These are phyloP conservation scores for Aplysia californica DNA, from an alignment of 1,140 invertebrate genomes.

Conservation along the genomic window DNA sequence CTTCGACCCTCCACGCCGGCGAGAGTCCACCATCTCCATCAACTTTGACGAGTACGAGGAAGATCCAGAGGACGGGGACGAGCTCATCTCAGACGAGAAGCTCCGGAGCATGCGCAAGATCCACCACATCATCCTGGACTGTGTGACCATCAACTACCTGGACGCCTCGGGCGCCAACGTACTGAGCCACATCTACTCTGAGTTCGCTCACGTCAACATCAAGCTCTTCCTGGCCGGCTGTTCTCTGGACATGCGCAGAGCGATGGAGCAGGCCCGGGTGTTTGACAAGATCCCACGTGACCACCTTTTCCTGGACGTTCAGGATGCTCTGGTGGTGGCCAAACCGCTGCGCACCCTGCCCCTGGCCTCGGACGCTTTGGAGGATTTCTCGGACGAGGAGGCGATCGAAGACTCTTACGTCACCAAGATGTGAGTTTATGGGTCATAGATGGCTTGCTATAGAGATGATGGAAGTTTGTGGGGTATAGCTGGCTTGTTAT, in stretches of 20 bases:
- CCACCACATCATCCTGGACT: constrained; percentile 67
- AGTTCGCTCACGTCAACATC: constrained; percentile 58
- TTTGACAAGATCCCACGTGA: constrained; percentile 53
- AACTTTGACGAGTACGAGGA: constrained; percentile 49
- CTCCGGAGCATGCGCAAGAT: constrained; percentile 48
- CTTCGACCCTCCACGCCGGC: constrained; percentile 28
- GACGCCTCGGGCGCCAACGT: constrained; percentile 68
- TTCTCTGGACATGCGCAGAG: constrained; percentile 44
- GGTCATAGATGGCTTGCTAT: no score
- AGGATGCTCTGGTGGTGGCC: constrained; percentile 53
- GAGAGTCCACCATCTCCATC: constrained; percentile 33
- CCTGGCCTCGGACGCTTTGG: constrained; percentile 38
- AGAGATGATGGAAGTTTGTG: not conserved
- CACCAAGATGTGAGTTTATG: constrained; percentile 50
- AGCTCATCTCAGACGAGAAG: constrained; percentile 52
- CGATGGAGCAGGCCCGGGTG: constrained; percentile 51
- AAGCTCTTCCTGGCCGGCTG: constrained; percentile 54
- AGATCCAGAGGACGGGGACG: constrained; percentile 57
- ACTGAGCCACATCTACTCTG: constrained; percentile 58
- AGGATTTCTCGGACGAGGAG: constrained; percentile 57
- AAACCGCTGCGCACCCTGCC: constrained; percentile 42
- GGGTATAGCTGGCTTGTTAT: not conserved
- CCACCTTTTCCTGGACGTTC: constrained; percentile 54
- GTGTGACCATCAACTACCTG: constrained; percentile 65
- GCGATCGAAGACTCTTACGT: constrained; percentile 60